These are phyloP conservation scores for Himantopus leucocephalus DNA, from an alignment of 2,113 vertebrate species.

Conservation along the genomic window DNA sequence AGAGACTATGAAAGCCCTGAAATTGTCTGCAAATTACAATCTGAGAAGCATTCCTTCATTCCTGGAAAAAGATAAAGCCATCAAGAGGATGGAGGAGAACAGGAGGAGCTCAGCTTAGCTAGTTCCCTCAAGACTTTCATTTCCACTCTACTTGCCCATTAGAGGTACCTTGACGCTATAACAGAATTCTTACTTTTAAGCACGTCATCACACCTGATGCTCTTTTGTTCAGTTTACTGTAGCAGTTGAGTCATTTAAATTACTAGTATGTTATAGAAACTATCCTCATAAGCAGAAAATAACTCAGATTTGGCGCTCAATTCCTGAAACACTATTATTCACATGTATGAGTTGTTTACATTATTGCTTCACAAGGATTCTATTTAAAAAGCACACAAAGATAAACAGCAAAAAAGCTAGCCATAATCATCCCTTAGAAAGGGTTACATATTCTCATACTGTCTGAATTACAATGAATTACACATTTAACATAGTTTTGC, in stretches of 20 bases:
- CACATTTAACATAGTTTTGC: background rate
- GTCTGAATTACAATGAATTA: background rate
- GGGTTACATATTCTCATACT: background rate
- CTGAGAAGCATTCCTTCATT: background rate
- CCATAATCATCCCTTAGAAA: background rate
- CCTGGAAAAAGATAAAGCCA: background rate
- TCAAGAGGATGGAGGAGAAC: background rate
- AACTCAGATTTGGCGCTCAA: background rate
- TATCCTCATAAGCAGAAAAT: background rate
- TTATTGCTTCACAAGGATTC: conserved; percentile 39
- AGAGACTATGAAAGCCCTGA: background rate
- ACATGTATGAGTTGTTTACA: background rate
- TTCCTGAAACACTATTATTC: conserved; percentile 48
- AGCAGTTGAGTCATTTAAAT: background rate
- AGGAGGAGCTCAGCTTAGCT: background rate
- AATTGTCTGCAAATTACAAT: background rate
- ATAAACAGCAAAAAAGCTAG: background rate
- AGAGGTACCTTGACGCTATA: background rate
- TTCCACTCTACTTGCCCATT: background rate
- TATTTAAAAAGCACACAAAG: background rate
- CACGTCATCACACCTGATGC: background rate
- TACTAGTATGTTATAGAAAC: background rate
- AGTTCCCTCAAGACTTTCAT: background rate
- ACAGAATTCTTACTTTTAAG: background rate
- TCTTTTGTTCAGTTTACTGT: background rate